Evolutionary conservation across 2,888 invertebrate species (phyloP), one percentile per base, ranked within the genome.

Genomic region (Ectemnius cavifrons): DNA sequence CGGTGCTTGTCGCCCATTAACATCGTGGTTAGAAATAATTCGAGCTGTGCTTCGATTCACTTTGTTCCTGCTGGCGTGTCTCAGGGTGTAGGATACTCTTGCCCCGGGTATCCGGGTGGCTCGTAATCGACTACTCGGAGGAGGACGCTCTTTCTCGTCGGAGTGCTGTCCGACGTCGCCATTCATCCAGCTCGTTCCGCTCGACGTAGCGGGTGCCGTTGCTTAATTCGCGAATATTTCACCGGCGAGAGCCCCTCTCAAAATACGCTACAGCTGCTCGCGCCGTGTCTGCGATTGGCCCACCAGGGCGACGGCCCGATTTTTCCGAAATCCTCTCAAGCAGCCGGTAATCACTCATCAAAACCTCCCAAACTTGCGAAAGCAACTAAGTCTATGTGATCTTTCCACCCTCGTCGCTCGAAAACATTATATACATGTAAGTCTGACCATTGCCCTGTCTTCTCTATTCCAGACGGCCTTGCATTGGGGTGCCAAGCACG

Each of bases 401-500:
- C 1, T 1, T 11, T 37, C 37, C 8, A 37, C 37, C 5, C 37
- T 4, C 11, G 37, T 37, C 37, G 37, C 37, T 37, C 8, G 37
- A 37, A 23, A 23, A 23, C 23, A 23, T 23, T 23, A 23, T 23
- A 3, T 23, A 2, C 23, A 23, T 23, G 23, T 23, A 23, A 23
- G 23, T 23, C 23, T 23, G 23, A 81, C 80, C 81, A 80, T 87
- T 78, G n/a, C n/a, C n/a, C 20, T 23, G 23, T 11, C 8, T 2
- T 37, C 37, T 37, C 37, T 37, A 2, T 37, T 94, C 73, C 93
- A 98, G 98, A 98, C 97, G 81, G 98, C 98, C 65, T 93, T 99
- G 86, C 98, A 99, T 91, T 98, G 98, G 98, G 98, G 97, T 75
- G 97, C 98, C 78, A 98, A 98, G 91, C 96, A 97, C 86, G 98